phyloP scores from a whole-genome alignment of 2,113 vertebrate genomes.

The Lophotis ruficrista region DNA sequence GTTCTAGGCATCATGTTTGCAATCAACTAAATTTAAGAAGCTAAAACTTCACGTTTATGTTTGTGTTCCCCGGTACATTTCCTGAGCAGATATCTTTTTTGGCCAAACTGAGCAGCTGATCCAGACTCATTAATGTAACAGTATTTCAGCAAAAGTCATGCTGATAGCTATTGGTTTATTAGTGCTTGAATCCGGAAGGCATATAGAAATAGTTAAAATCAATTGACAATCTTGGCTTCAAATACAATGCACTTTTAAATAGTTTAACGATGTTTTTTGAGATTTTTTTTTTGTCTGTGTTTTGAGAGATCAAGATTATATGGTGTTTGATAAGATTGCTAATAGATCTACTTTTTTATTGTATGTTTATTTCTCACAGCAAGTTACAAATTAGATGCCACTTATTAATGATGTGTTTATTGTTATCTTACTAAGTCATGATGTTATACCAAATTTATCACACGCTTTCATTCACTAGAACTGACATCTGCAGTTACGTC shows the following conservation, averaged over 20 bases:
- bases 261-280: not conserved
- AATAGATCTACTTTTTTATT: not conserved
- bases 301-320: not conserved
- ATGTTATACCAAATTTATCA: not conserved
- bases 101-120: slow-evolving; percentile 41
- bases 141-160: slow-evolving; percentile 45
- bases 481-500: not conserved
- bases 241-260: not conserved
- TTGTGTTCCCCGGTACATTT: not conserved
- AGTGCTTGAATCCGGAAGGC: slow-evolving; percentile 24
- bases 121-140: slow-evolving; percentile 47
- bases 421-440: not conserved
- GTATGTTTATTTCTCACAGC: not conserved
- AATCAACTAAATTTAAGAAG: slow-evolving; percentile 59
- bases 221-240: not conserved
- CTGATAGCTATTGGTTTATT: slow-evolving; percentile 54
- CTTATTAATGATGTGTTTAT: not conserved
- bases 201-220: not conserved
- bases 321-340: not conserved
- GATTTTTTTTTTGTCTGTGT: not conserved
- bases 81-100: slow-evolving; percentile 20
- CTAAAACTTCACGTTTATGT: slow-evolving; percentile 14
- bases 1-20: slow-evolving; percentile 21
- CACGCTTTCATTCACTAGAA: not conserved
- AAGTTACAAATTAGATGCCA: not conserved